Evolutionary conservation across 2,113 vertebrate genomes (phyloP), one percentile per base, ranked within the genome.

Genomic region (Meleagris gallopavo): DNA sequence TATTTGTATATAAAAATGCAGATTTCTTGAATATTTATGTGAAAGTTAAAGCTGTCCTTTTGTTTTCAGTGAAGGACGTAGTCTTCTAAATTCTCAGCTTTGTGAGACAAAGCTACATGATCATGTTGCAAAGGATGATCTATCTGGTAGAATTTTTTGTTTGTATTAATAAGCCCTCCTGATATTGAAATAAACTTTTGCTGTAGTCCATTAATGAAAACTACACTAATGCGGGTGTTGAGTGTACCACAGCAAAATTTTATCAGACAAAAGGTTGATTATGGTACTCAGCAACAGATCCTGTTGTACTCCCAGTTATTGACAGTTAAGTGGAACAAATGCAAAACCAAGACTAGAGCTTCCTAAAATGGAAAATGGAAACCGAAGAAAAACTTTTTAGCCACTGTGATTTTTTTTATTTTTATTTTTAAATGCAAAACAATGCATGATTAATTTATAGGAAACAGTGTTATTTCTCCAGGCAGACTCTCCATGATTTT

Each of bases 101-200:
- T 32, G 11, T 65, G 52, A 32, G 55, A 89, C 40, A 65, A 94
- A 62, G n/a, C 41, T 30, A n/a, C 18, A 48, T 57, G 21, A 57
- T 96, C 70, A 65, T 32, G 79, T 76, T 96, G 73, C 74, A 88
- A 92, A 92, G 57, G 92, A 74, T 92, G 55, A 96, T 83, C 52
- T 80, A 66, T 89, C 65, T 84, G 78, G 30, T 74, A 92, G 70
- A 88, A 60, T 41, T 96, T 96, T 91, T 94, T 96, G 17, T 88
- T 94, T 87, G 22, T n/a, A 55, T 93, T 75, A 72, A 80, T 80
- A 90, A 94, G 93, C 32, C 88, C 82, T 97, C 91, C 69, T 96
- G 60, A 66, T 91, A 86, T 60, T 89, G 95, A 79, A 88, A 94
- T 92, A 93, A 97, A 87, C 69, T 88, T 93, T 96, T 96, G 91